Conservation (phyloP, 2,888 invertebrate genomes). For the Argyra leucocephala region DNA sequence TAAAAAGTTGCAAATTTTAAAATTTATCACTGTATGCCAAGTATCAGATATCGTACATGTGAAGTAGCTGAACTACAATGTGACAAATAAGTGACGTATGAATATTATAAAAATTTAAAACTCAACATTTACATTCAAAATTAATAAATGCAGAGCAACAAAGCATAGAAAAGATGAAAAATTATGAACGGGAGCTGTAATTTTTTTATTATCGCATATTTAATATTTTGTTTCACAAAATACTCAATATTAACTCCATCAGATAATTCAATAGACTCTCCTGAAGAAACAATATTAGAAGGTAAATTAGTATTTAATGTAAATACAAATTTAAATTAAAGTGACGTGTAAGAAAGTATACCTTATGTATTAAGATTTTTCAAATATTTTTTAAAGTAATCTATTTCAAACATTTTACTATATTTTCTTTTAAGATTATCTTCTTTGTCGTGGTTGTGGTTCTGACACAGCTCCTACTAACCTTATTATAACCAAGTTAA, state of each 20-base stretch:
- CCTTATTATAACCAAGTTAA: slow-evolving; percentile 47
- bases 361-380: no score
- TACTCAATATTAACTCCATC: not conserved
- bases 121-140: no score
- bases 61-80: no score
- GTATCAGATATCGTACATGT: no score
- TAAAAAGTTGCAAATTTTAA: no score
- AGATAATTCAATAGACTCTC: not conserved
- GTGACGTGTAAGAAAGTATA: no score
- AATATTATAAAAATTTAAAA: no score
- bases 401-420: not conserved
- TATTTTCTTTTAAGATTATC: slow-evolving; percentile 42
- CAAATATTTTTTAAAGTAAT: no score
- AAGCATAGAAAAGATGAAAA: not conserved
- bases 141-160: no score
- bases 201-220: not conserved
- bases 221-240: not conserved
- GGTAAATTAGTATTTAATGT: not conserved
- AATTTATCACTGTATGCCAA: no score
- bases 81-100: no score
- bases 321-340: not conserved
- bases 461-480: slow-evolving; percentile 49
- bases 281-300: not conserved
- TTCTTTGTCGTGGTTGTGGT: slow-evolving; percentile 52
- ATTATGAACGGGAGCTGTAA: not conserved